These are phyloP conservation scores for Xanthia icteritia DNA, from an alignment of 2,888 invertebrate genomes.

Conservation along the genomic window DNA sequence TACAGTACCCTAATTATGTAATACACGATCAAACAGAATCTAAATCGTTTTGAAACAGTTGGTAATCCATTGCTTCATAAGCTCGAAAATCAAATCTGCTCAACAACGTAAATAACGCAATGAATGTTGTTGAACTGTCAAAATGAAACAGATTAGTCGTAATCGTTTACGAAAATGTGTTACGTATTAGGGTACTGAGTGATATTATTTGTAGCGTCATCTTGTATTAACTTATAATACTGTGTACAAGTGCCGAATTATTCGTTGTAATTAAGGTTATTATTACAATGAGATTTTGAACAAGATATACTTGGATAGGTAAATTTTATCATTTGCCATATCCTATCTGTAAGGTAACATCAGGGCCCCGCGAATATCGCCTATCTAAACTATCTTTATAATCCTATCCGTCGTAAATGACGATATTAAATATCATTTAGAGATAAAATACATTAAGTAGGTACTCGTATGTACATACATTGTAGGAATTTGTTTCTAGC, in stretches of 20 bases:
- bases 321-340: constrained; percentile 34
- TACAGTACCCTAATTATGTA: background rate
- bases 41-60: too few species aligned
- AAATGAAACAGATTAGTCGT: too few species aligned
- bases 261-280: background rate
- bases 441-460: constrained; percentile 22
- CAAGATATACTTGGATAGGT: constrained; percentile 10
- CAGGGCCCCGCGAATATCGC: constrained; percentile 40
- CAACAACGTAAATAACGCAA: too few species aligned
- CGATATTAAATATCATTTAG: constrained; percentile 41
- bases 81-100: too few species aligned
- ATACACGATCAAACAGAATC: too few species aligned
- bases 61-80: too few species aligned
- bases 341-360: constrained; percentile 25
- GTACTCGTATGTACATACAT: too few species aligned
- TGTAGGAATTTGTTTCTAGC: background rate
- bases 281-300: constrained; percentile 6
- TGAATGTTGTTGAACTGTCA: too few species aligned
- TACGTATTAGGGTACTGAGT: too few species aligned
- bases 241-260: background rate
- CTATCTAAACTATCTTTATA: constrained; percentile 37
- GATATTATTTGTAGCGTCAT: background rate
- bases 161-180: too few species aligned
- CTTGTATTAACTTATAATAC: too few species aligned
- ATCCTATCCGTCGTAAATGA: constrained; percentile 43